phyloP scores from a whole-genome alignment of 1,140 invertebrate species.

The Melanaphis sacchari region DNA sequence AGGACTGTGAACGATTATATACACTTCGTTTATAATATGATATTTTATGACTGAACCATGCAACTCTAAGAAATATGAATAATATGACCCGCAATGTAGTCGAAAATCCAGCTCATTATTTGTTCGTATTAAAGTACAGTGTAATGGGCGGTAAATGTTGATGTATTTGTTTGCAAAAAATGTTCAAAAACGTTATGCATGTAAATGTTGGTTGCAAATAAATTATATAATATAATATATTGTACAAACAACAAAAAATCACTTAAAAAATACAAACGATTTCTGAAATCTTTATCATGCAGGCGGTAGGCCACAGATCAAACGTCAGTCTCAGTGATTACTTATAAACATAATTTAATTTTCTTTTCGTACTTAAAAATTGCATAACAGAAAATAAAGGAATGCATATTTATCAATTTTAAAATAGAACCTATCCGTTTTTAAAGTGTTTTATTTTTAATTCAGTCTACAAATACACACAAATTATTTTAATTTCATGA shows the following conservation, averaged over 20 bases:
- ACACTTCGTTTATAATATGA: not conserved
- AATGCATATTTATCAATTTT: not conserved
- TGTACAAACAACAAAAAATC: not conserved
- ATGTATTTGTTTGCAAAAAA: not conserved
- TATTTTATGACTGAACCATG: not conserved
- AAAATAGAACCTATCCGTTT: not conserved
- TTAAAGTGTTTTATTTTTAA: not conserved
- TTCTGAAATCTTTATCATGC: not conserved
- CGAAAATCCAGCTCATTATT: not conserved
- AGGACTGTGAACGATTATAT: not conserved
- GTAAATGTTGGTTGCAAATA: not conserved
- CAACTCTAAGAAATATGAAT: not conserved
- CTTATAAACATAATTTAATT: constrained; percentile 1
- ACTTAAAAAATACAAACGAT: not conserved
- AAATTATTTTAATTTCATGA: not conserved
- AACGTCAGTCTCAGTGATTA: not conserved
- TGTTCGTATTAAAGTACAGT: not conserved
- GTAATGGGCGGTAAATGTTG: not conserved
- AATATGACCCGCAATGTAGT: not conserved
- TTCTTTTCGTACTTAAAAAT: too few relatives aligned
- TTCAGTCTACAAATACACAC: not conserved
- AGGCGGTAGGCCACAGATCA: not conserved
- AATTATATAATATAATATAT: constrained; percentile 6
- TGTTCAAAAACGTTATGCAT: not conserved
- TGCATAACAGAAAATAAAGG: not conserved